Evolutionary conservation across 2,113 vertebrate genomes (phyloP), one percentile per base, ranked within the genome.

Genomic region (Cyprinodon tularosa): DNA sequence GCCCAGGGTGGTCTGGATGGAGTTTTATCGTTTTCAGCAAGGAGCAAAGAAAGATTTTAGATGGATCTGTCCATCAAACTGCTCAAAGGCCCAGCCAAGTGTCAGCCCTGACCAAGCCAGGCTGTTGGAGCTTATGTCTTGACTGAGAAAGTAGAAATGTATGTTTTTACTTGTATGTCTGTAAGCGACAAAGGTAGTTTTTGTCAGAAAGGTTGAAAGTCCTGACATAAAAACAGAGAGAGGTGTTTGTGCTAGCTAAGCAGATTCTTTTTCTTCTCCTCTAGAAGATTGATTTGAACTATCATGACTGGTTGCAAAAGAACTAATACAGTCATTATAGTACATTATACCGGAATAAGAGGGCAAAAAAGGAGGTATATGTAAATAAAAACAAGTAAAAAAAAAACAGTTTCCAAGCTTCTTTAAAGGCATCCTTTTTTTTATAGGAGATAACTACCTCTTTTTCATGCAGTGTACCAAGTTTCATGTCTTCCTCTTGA

Each of bases 61-160:
- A 68, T 29, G 65, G 81, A 84, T 89, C 78, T 74, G 74, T 88
- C 87, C 80, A 66, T 89, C 74, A 71, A 77, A 73, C 40, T 72
- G 76, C 78, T 76, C 7, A 45, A 29, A 64, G 77, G 79, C 75
- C 75, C 7, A 66, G 81, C 14, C 73, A 82, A 62, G 80, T 73
- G 83, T 88, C 88, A 82, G 79, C 3, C 0, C 62, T 57, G 72
- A 77, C 75, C 57, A 39, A 73, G 73, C 69, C 76, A 77, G 74
- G 40, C 82, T 68, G 69, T 76, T 39, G 67, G 71, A 76, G 76
- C 14, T 11, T 63, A 81, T 74, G 85, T 77, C 75, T 74, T 70
- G 75, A 72, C 76, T 78, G 40, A 71, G 20, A 40, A 80, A 62
- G 57, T 70, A 29, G 50, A 42, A 60, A 68, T 20, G 53, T 69